Evolutionary conservation across 2,797 vertebrate species (phyloP), one percentile per base, ranked within the genome.

Genomic region (Tapirus indicus): DNA sequence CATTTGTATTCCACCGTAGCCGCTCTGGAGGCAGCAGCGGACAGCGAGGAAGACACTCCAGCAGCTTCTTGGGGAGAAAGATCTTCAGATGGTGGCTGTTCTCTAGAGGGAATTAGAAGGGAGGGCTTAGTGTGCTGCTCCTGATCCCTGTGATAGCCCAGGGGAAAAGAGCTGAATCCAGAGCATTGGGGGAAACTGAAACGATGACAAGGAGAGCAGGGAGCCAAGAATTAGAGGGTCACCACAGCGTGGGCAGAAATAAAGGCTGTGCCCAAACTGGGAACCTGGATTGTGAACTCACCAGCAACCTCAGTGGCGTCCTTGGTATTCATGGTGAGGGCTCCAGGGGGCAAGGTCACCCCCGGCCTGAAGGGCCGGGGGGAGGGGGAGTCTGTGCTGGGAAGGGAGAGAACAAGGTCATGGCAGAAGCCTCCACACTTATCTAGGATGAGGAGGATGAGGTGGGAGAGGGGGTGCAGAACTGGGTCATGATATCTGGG

Each of bases 1-100:
- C 99, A 14, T 99, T 99, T 69, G 99, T 99, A 98, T 99, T 99
- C 99, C 99, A 99, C 69, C 99, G 98, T 44, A 99, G 99, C 11
- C 99, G 98, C 98, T 99, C 99, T 79, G 98, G 99, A 32, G 99
- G 99, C 87, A 99, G 95, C 20, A 98, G 96, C 0, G 99, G 97
- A 11, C 99, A 98, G 69, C 98, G 98, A 66, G 99, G 99, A 80
- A 99, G 98, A 98, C 99, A 99, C 94, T 99, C 99, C 98, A 99
- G 96, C 97, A 99, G 98, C 97, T 99, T 99, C 98, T 99, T 99
- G 27, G 99, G 99, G 27, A 99, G 98, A 97, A 99, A 99, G 92
- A 99, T 99, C 98, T 99, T 99, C 98, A 99, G 98, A 97, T 99
- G 99, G 72, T 98, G 99, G 98, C 98, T 99, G 88, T 99, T 99